A percentile compares a stretch with the other conserved stretches of the same genome.
These are phyloP conservation scores for Anneissia japonica DNA, from an alignment of 35 echinoderm and acorn worm species.

Conservation along the genomic window DNA sequence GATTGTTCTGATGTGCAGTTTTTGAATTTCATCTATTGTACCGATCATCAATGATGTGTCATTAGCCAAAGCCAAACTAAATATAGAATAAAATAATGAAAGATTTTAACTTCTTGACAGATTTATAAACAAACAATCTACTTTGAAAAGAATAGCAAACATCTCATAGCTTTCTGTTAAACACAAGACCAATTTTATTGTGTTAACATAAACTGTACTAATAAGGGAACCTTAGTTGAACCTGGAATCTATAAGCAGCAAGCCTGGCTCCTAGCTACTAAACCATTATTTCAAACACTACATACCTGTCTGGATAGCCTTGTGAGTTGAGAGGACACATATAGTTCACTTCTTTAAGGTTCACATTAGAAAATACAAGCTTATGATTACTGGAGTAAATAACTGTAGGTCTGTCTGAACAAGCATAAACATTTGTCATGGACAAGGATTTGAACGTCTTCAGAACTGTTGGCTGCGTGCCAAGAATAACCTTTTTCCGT, in stretches of 20 bases:
- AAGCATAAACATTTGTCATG: conserved; percentile 89
- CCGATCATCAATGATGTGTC: conserved; percentile 96
- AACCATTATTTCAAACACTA: too few species aligned
- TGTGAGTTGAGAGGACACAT: conserved; percentile 95
- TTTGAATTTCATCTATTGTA: conserved; percentile 97
- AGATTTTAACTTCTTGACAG: too few species aligned
- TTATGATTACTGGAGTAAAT: conserved; percentile 99
- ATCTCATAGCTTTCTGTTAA: too few species aligned
- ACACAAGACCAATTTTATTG: too few species aligned
- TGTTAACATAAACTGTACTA: too few species aligned
- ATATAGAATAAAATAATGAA: background rate
- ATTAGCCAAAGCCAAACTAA: conserved; percentile 76
- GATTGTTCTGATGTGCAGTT: conserved; percentile 93
- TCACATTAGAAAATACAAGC: conserved; percentile 94
- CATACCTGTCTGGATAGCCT: conserved; percentile 91
- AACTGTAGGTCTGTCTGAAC: conserved; percentile 92
- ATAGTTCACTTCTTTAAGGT: conserved; percentile 91
- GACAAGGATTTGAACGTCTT: conserved; percentile 91
- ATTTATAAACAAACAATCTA: too few species aligned
- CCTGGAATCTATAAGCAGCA: too few species aligned
- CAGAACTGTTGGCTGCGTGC: conserved; percentile 87
- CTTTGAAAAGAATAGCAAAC: too few species aligned
- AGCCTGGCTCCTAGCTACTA: too few species aligned
- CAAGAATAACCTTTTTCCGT: conserved; percentile 83
- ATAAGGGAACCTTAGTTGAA: too few species aligned